Evolutionary conservation across 1,140 invertebrate genomes (phyloP), one percentile per base, ranked within the genome.

Genomic region (Drosophila busckii): DNA sequence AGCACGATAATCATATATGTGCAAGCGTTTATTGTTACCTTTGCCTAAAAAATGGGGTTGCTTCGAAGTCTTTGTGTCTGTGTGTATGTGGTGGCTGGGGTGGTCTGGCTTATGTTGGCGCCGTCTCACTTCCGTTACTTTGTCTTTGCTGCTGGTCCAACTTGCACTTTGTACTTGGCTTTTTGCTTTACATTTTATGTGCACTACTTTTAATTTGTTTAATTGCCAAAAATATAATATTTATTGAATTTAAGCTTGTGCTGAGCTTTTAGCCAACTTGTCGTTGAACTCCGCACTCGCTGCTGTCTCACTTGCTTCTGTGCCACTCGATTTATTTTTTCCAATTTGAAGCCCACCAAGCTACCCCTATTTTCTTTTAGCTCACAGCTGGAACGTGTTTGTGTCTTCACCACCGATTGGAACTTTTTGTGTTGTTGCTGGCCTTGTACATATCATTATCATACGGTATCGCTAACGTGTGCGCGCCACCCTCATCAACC

Each of bases 1-100:
- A 87, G 50, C 31, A 87, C 83, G 80, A 87, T 84, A 87, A 87
- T 84, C 84, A 86, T 86, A 75, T 80, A 69, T 68, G 61, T 52
- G 63, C n/a, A n/a, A n/a, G n/a, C n/a, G n/a, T n/a, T n/a, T n/a
- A n/a, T 60, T 60, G 50, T 15, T 4, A 9, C 8, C 10, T 55
- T 31, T 37, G 31, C 19, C 22, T 40, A 37, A 40, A 23, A 9
- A 54, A 38, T 29, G 66, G 58, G 52, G 53, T 75, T 55, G 52
- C 23, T 37, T 22, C 34, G n/a, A 22, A 22, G 42, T 35, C 20
- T 12, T 9, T 4, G 7, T n/a, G 4, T 15, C 8, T 26, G 12
- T 41, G 9, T 26, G 10, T 23, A n/a, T 44, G 40, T 7, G 6
- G 23, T n/a, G 46, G 1, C 16, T 23, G 16, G 37, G 37, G 37